phyloP scores from a whole-genome alignment of 2,888 invertebrate species.

The Oegoconia quadripuncta region DNA sequence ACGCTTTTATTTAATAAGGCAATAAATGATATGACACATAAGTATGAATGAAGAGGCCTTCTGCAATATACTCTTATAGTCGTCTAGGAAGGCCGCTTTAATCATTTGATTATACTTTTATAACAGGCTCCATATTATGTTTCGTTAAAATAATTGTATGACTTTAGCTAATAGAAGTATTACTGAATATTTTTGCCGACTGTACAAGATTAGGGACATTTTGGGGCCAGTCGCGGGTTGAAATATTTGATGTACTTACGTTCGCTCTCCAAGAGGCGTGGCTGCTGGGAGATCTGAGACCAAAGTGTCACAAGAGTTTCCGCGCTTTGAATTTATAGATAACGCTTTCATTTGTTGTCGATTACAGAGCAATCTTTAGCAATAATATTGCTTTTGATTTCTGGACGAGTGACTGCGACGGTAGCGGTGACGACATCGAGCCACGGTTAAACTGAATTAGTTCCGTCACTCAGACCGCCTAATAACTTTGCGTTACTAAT shows the following conservation, averaged over 20 bases:
- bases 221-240: too few species aligned
- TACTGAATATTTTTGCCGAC: too few species aligned
- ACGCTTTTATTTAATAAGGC: too few species aligned
- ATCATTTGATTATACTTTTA: too few species aligned
- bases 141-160: too few species aligned
- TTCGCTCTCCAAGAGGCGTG: conserved; percentile 37
- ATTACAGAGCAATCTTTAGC: conserved; percentile 71
- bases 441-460: conserved; percentile 62
- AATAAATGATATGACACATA: conserved; percentile 8
- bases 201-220: too few species aligned
- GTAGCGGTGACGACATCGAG: conserved; percentile 60
- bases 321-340: conserved; percentile 72
- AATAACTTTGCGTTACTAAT: conserved; percentile 25
- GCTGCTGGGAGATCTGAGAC: conserved; percentile 42
- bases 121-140: too few species aligned
- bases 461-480: conserved; percentile 47
- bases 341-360: conserved; percentile 67
- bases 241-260: conserved; percentile 26
- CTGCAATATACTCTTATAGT: too few species aligned
- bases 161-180: too few species aligned
- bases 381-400: conserved; percentile 69
- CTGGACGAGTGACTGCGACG: conserved; percentile 66
- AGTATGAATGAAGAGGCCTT: not conserved
- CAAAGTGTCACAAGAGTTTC: conserved; percentile 60
- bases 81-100: too few species aligned